Evolutionary conservation across 2,113 vertebrate genomes (phyloP).

Genomic region (Pedetes capensis): DNA sequence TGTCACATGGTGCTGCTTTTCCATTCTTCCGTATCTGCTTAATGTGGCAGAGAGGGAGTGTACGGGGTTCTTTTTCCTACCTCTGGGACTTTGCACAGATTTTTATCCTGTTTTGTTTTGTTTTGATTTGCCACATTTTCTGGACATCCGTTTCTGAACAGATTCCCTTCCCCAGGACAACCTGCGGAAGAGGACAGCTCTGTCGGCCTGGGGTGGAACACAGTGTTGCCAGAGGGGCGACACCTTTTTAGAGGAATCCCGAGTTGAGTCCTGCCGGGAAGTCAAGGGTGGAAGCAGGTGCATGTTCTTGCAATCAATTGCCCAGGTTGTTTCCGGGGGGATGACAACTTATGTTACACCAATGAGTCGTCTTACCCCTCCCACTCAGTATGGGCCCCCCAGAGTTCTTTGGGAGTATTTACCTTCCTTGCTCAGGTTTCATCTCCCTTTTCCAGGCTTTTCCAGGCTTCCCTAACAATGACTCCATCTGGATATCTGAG

Average conservation of each 20-base stretch:
- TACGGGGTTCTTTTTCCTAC: background rate
- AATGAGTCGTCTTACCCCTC: background rate
- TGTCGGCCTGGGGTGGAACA: background rate
- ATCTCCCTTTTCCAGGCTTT: background rate
- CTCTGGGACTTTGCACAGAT: background rate
- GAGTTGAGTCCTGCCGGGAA: background rate
- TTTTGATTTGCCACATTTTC: background rate
- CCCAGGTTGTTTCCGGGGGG: background rate
- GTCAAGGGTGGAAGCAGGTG: slow-evolving; percentile 13
- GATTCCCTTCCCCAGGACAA: background rate
- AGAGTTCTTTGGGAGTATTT: background rate
- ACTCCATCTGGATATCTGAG: background rate
- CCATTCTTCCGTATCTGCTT: background rate
- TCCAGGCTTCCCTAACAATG: background rate
- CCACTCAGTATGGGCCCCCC: background rate
- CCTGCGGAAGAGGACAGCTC: background rate
- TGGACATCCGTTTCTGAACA: background rate
- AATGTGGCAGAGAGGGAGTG: background rate
- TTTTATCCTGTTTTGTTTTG: background rate
- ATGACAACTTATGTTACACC: background rate
- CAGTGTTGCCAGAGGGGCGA: background rate
- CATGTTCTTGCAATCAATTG: background rate
- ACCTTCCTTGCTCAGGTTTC: background rate
- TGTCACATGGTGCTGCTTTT: background rate
- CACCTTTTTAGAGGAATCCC: background rate